Evolutionary conservation across 2,888 invertebrate genomes (phyloP), one percentile per base, ranked within the genome.

Genomic region (Oxystoma pomonae): DNA sequence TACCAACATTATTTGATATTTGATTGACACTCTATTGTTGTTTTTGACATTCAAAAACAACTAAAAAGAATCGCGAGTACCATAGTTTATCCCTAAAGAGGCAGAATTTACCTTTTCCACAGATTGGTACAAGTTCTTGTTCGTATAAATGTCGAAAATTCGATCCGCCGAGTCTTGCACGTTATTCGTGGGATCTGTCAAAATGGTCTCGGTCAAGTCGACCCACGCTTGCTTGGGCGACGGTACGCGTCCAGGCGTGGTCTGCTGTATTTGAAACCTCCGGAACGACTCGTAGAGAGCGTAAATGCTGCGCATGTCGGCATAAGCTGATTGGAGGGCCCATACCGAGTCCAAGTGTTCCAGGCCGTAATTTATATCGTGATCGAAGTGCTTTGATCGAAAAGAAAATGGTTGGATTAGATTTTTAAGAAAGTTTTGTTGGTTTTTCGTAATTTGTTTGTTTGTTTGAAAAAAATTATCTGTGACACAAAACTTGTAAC

Each of bases 251-350:
- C 76, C 77, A 0, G 72, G 69, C 9, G 71, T 74, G 0, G 78
- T 78, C 68, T 81, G 80, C 65, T 77, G 75, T 9, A 61, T 70
- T 68, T 87, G 84, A 76, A 87, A 87, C 69, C 85, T 82, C 62
- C 87, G 79, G 75, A 89, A 92, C 56, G 84, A 85, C 67, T 84
- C 85, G 76, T 91, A 92, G 60, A 90, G 77, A 0, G 86, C 86
- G 66, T 88, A 86, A 22, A 92, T 82, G 17, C 84, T 79, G 56
- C 84, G 80, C 71, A 90, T 75, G 74, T 89, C 87, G 35, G 84
- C 82, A 64, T 86, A 82, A 1, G 87, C 81, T 61, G 84, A 81
- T 49, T 81, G 83, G 88, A 91, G 91, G 65, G 87, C 78, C 85
- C 89, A 90, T 3, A 85, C 81, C 51, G 77, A 77, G 60, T 82